A percentile compares a stretch with the other conserved stretches of the same genome.
Evolutionary conservation across 2,113 vertebrate genomes (phyloP).

Genomic region (Brienomyrus longianalis): DNA sequence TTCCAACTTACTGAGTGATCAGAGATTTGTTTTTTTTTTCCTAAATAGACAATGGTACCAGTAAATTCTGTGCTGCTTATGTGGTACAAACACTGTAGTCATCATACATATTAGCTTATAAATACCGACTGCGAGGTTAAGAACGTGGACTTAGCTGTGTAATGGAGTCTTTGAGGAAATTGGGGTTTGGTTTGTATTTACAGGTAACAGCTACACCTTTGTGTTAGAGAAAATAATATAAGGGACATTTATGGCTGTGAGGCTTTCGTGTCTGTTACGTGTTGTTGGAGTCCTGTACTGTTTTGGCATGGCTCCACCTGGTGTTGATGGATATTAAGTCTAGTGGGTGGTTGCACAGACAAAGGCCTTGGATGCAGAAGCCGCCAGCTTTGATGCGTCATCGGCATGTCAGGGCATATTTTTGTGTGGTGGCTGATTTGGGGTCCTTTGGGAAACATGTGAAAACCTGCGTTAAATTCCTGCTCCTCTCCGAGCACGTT

Average conservation of each 20-base stretch:
- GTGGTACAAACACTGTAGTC: not conserved
- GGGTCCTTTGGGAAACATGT: conserved; percentile 52
- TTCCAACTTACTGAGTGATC: not conserved
- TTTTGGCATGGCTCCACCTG: not conserved
- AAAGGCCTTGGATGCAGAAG: not conserved
- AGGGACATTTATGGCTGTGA: not conserved
- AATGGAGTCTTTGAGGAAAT: not conserved
- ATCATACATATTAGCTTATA: not conserved
- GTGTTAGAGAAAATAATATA: not conserved
- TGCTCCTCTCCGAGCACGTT: not conserved
- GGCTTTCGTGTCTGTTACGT: not conserved
- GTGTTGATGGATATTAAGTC: not conserved
- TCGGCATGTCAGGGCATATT: not conserved
- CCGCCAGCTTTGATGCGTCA: not conserved
- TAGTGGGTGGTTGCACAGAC: not conserved
- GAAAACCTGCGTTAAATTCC: conserved; percentile 63
- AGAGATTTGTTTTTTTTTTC: not conserved
- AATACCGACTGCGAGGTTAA: not conserved
- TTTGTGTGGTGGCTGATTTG: not conserved
- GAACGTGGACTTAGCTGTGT: not conserved
- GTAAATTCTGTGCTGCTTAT: not conserved
- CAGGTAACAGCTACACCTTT: not conserved
- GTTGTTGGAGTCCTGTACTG: not conserved
- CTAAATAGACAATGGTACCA: not conserved
- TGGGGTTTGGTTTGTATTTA: not conserved